Conservation (phyloP, 1,140 invertebrate genomes). For the Drosophila simulans region DNA sequence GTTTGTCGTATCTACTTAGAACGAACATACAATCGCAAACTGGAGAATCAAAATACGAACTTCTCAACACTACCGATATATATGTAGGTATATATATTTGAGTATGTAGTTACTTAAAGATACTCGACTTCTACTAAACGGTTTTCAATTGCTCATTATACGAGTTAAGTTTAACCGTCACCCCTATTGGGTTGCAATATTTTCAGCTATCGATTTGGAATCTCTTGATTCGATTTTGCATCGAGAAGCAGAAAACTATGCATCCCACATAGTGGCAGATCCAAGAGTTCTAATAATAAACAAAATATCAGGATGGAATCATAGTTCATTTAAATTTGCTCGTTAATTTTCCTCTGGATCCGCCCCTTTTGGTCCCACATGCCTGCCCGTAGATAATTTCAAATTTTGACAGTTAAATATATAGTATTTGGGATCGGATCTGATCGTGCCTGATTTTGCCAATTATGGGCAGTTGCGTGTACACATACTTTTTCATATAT, state of each 20-base stretch:
- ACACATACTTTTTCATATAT: constrained; percentile 5
- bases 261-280: constrained; percentile 11
- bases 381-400: constrained; percentile 23
- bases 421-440: neutral
- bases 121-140: constrained; percentile 39
- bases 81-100: constrained; percentile 25
- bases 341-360: neutral
- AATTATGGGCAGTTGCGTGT: constrained; percentile 23
- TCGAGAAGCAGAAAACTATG: constrained; percentile 7
- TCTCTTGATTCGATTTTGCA: neutral
- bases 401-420: constrained; percentile 5
- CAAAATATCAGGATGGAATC: neutral
- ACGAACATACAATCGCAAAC: constrained; percentile 49
- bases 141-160: constrained; percentile 16
- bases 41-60: constrained; percentile 42
- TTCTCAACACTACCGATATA: constrained; percentile 48
- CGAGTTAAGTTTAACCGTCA: neutral
- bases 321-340: neutral
- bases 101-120: constrained; percentile 4
- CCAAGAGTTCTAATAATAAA: neutral
- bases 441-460: neutral
- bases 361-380: neutral
- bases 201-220: constrained; percentile 9
- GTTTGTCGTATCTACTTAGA: constrained; percentile 23
- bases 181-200: constrained; percentile 21